A percentile compares a stretch with the other conserved stretches of the same genome.
Evolutionary conservation across 2,113 vertebrate genomes (phyloP).

Genomic region (Lasiurus cinereus): DNA sequence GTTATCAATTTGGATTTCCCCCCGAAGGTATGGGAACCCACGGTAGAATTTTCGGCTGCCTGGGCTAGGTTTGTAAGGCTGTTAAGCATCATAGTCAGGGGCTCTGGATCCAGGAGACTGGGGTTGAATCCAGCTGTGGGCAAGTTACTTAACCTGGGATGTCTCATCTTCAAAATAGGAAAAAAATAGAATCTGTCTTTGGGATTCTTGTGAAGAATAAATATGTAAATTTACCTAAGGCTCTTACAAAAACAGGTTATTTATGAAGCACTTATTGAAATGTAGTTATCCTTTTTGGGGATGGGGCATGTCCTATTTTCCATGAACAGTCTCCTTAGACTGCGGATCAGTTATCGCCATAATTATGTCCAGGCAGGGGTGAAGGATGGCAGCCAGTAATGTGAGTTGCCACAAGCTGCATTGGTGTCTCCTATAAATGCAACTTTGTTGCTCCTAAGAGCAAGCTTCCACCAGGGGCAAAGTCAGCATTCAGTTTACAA

Average conservation of each 20-base stretch:
- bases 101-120: not conserved
- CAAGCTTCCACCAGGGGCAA: not conserved
- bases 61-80: not conserved
- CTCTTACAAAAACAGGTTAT: not conserved
- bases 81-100: not conserved
- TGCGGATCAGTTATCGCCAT: not conserved
- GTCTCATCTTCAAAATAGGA: slow-evolving; percentile 2
- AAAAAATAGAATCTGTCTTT: not conserved
- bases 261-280: not conserved
- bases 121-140: not conserved
- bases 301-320: not conserved
- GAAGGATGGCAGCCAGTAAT: not conserved
- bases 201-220: not conserved
- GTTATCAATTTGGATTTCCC: not conserved
- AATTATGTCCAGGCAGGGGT: not conserved
- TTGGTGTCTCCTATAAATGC: not conserved
- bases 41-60: not conserved
- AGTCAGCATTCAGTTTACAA: not conserved
- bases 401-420: not conserved
- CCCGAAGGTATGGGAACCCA: not conserved
- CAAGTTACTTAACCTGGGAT: not conserved
- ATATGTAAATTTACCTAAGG: not conserved
- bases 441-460: not conserved
- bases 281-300: not conserved
- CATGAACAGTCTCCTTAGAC: not conserved